A percentile compares a stretch with the other conserved stretches of the same genome.
phyloP scores from a whole-genome alignment of 2,113 vertebrate species.

The Ptychochromis oligacanthus region DNA sequence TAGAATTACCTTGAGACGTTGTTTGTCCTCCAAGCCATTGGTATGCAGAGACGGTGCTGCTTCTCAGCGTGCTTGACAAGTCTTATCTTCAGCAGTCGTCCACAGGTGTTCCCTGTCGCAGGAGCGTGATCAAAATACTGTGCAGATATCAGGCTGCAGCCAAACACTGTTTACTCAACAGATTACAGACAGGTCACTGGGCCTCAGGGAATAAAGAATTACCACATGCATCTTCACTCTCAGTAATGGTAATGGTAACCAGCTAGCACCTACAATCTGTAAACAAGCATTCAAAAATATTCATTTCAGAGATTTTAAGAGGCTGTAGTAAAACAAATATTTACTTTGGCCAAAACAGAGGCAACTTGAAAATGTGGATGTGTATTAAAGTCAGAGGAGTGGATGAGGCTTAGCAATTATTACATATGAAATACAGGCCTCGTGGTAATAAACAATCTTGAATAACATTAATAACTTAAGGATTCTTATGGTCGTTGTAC shows the following conservation, averaged over 20 bases:
- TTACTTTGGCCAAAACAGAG: background rate
- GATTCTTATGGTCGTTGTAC: too few relatives aligned
- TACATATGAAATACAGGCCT: background rate
- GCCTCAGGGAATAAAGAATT: slow-evolving; percentile 4
- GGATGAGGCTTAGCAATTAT: background rate
- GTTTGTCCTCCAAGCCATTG: slow-evolving; percentile 38
- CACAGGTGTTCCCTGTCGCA: slow-evolving; percentile 75
- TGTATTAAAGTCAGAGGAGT: background rate
- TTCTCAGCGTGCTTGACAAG: slow-evolving; percentile 60
- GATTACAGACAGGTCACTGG: slow-evolving; percentile 52
- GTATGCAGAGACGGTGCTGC: slow-evolving; percentile 56
- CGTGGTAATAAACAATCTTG: too few relatives aligned
- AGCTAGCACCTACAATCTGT: background rate
- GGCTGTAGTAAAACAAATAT: background rate
- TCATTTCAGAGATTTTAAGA: background rate
- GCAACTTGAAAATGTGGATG: background rate
- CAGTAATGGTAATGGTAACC: background rate
- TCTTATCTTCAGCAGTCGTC: slow-evolving; percentile 72
- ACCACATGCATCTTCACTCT: slow-evolving; percentile 12
- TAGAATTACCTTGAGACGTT: slow-evolving; percentile 33
- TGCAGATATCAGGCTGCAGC: slow-evolving; percentile 41
- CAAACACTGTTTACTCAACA: slow-evolving; percentile 64
- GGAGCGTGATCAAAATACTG: slow-evolving; percentile 67
- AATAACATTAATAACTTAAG: too few relatives aligned
- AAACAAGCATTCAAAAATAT: background rate